Conservation (phyloP, 2,797 vertebrate species). For the Enteromius fasciolatus region DNA sequence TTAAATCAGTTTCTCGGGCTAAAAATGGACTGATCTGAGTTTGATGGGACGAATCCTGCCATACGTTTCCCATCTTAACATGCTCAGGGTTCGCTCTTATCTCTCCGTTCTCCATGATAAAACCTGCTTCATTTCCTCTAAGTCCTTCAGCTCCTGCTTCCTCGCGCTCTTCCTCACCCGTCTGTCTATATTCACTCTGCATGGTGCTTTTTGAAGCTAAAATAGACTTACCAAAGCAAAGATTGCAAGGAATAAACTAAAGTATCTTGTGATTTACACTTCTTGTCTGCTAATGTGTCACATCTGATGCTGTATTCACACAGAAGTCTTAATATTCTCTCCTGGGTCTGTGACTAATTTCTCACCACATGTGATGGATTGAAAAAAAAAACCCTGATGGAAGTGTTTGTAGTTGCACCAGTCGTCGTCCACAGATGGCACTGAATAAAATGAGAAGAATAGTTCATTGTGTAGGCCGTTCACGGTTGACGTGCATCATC, state of each 20-base stretch:
- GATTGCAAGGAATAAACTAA: not conserved
- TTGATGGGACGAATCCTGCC: no score
- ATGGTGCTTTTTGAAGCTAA: not conserved
- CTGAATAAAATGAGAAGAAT: not conserved
- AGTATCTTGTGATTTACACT: not conserved
- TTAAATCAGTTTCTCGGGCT: no score
- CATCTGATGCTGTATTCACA: not conserved
- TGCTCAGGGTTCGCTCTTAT: not conserved
- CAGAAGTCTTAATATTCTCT: not conserved
- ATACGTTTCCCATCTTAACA: not conserved
- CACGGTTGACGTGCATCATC: not conserved
- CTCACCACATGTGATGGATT: slow-evolving; percentile 23
- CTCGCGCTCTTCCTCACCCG: no score
- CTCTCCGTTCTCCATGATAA: not conserved
- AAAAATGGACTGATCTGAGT: no score
- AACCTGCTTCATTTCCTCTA: not conserved
- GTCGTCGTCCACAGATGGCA: not conserved
- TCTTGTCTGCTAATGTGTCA: not conserved
- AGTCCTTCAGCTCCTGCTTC: not conserved
- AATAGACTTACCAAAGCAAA: not conserved
- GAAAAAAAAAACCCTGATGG: not conserved
- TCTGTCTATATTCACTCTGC: not conserved
- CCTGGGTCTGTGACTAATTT: slow-evolving; percentile 36
- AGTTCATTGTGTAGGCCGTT: not conserved
- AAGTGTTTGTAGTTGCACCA: not conserved